phyloP scores from a whole-genome alignment of 2,113 vertebrate species.

The Cervus canadensis region DNA sequence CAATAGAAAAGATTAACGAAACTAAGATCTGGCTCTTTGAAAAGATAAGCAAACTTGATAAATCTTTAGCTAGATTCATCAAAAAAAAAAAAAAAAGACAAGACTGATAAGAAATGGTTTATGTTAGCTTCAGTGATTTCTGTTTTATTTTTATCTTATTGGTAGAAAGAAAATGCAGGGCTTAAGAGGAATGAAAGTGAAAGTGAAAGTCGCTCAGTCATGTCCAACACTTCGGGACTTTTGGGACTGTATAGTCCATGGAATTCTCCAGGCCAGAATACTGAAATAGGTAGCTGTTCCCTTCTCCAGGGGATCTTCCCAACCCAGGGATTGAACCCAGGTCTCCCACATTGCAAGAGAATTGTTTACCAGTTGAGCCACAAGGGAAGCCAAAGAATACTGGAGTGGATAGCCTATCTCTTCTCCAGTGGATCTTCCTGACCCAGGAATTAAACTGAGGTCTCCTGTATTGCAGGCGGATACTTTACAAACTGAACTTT shows the following conservation, averaged over 20 bases:
- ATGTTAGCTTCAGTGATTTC: background rate
- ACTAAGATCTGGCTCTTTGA: background rate
- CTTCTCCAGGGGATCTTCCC: background rate
- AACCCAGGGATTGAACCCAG: background rate
- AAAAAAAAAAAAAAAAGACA: background rate
- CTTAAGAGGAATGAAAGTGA: background rate
- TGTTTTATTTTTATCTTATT: background rate
- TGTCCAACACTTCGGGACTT: background rate
- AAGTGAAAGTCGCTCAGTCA: background rate
- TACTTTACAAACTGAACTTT: background rate
- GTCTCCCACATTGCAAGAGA: background rate
- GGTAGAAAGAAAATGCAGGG: background rate
- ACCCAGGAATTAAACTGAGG: background rate
- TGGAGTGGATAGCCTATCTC: background rate
- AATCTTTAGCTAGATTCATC: background rate
- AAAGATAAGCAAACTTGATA: background rate
- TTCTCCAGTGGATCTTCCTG: background rate
- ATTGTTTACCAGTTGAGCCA: background rate
- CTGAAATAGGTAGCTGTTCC: background rate
- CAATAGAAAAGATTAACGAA: background rate
- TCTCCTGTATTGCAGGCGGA: background rate
- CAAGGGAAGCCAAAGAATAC: background rate
- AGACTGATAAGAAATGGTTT: background rate
- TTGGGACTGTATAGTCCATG: background rate
- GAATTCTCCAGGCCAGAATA: background rate